Conservation (phyloP, 2,888 invertebrate species). For the Chymomyza fuscimana region DNA sequence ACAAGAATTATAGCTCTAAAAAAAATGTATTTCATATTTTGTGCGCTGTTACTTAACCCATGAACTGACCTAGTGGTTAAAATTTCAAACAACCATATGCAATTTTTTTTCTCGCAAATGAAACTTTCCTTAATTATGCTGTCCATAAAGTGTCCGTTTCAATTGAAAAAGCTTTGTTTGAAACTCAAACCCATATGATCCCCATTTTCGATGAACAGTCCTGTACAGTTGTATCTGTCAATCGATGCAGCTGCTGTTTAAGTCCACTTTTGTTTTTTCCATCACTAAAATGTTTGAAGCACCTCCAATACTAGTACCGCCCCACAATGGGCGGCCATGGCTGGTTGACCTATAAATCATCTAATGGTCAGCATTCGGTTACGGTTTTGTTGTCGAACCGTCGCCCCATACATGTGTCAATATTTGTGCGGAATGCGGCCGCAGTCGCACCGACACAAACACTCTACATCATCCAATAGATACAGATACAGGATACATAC, state of each 20-base stretch:
- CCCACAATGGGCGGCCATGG: not conserved
- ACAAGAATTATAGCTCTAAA: too few species aligned
- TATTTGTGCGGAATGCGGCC: slow-evolving; percentile 72
- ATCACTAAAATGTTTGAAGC: not conserved
- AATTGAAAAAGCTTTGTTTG: slow-evolving; percentile 38
- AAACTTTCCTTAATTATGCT: slow-evolving; percentile 52
- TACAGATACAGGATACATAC: slow-evolving; percentile 12
- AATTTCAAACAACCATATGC: not conserved
- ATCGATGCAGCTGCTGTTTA: slow-evolving; percentile 54
- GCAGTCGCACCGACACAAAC: slow-evolving; percentile 58
- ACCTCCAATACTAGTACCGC: not conserved
- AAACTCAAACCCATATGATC: slow-evolving; percentile 26
- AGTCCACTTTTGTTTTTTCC: slow-evolving; percentile 49
- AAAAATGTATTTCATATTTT: too few species aligned
- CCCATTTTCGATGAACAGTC: not conserved
- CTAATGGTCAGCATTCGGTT: slow-evolving; percentile 60
- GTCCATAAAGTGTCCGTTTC: slow-evolving; percentile 50
- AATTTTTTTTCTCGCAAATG: slow-evolving; percentile 52
- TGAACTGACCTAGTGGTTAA: too few species aligned
- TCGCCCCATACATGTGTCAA: slow-evolving; percentile 60
- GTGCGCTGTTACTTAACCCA: too few species aligned
- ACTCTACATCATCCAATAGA: slow-evolving; percentile 50
- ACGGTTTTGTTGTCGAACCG: slow-evolving; percentile 18
- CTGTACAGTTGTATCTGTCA: slow-evolving; percentile 29
- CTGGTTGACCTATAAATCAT: slow-evolving; percentile 67